phyloP scores from a whole-genome alignment of 1,140 invertebrate species.

The Cherax destructor region DNA sequence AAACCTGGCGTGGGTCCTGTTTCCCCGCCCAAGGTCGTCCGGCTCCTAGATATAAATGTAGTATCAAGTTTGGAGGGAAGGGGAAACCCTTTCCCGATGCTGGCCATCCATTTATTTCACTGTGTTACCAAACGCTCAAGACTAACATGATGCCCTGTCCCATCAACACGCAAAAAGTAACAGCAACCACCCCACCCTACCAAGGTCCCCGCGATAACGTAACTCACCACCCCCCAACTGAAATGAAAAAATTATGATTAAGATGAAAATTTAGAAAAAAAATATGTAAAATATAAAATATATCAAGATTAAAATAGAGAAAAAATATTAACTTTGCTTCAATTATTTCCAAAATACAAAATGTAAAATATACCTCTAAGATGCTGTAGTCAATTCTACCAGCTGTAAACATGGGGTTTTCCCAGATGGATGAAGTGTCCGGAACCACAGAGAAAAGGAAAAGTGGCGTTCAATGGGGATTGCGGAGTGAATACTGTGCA shows the following conservation, averaged over 20 bases:
- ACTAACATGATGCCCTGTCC: constrained; percentile 90
- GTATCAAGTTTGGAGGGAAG: constrained; percentile 89
- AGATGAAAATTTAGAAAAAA: not conserved
- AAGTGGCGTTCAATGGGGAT: constrained; percentile 87
- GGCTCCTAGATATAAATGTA: constrained; percentile 88
- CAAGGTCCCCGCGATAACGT: constrained; percentile 93
- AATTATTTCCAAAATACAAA: not conserved
- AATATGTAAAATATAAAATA: not conserved
- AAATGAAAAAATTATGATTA: constrained; percentile 74
- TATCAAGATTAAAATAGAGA: not conserved
- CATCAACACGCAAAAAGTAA: constrained; percentile 86
- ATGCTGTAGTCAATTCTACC: constrained; percentile 93
- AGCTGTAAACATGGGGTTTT: constrained; percentile 89
- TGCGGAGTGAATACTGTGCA: constrained; percentile 84
- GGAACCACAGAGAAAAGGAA: constrained; percentile 85
- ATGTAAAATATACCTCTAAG: constrained; percentile 81
- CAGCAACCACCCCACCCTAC: constrained; percentile 89
- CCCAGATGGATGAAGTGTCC: constrained; percentile 90
- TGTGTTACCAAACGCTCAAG: constrained; percentile 87
- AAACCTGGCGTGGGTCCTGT: constrained; percentile 77
- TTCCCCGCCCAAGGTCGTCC: constrained; percentile 77
- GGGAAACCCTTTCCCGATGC: constrained; percentile 86
- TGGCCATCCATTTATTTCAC: constrained; percentile 88
- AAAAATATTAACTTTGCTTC: not conserved
- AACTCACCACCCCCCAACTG: constrained; percentile 83